Base-by-base conservation (phyloP, 2,113 vertebrate species). In the Peromyscus leucopus region DNA sequence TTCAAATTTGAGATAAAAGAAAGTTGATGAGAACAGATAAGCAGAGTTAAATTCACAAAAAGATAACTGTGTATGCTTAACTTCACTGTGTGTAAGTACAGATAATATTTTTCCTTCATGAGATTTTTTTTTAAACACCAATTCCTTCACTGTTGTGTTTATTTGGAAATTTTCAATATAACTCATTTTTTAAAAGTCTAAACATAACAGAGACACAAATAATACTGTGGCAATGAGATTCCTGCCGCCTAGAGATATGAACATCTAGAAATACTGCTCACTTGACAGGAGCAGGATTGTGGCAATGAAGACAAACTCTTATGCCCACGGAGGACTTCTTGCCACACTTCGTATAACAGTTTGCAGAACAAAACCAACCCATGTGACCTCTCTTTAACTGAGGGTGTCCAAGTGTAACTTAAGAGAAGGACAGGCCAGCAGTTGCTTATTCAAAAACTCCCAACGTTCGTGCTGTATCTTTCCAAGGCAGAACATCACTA, bases 1-100 rank as follows among this genome's bases (percentile, higher is more conserved):
- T 74, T 93, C 42, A 79, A 57, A 72, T 57, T 87, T 92, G 59
- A 96, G 4, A 69, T 51, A 22, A 78, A 36, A 96, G 15, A 79
- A 39, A 55, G 5, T 15, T 85, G 3, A 1, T 19, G n/a, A 57
- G 55, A 89, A 63, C 39, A 80, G 11, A 13, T 63, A 4, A 4
- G 42, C 8, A 31, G 2, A 1, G 65, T 96, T 86, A 39, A 76
- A 42, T 92, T 91, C 55, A 46, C 26, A 76, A 36, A 51, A 84
- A 92, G 86, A 72, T 7, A 63, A 87, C 8, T 26, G 17, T 7
- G 7, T 67, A 46, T 19, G 78, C 21, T 87, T 78, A 90, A 90
- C 46, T 72, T 72, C 65, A 17, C 78, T 26, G 12, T 17, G 9
- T 91, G 2, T 13, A 89, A 3, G 33, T 11, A n/a, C 5, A 13